Base-by-base conservation (phyloP, 2,797 vertebrate genomes). In the Pseudomugil gertrudae region DNA sequence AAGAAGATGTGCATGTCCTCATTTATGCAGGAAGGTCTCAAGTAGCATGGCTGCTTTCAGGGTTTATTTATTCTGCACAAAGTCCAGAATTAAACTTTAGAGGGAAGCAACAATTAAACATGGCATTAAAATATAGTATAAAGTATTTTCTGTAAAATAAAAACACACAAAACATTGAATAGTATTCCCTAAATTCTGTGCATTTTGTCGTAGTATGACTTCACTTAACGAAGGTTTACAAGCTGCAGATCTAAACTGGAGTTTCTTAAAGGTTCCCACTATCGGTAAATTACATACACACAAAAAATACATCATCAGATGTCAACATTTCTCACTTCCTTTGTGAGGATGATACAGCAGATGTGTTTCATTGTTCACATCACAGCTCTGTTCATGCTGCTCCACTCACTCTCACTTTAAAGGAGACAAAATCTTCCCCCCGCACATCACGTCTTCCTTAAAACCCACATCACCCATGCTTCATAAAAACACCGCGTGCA, bases 401-500 rank as follows among this genome's bases (percentile, higher is more conserved):
- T 71, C 5, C 4, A 23, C 57, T 74, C 38, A 30, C 26, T 58
- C 70, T 30, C 50, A 53, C 26, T 58, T 51, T 66, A 21, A 66
- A 54, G 43, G 30, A 66, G 50, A 59, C 35, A 53, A 43, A 56
- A 50, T 68, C 40, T 64, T 68, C 19, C 3, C 13, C 26, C 33
- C 7, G 11, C n/a, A 6, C 57, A 50, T 21, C 14, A 54, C 57
- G 77, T 69, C 27, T 58, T 63, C 14, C 15, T 58, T 40, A 32
- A 57, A 71, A 65, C 47, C 29, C 26, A 61, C 60, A 57, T 24
- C 66, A 43, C 57, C 57, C 3, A 48, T 63, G 55, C 35, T 38
- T 11, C 48, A 15, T 74, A 51, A 63, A 32, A 66, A 80, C 23
- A 59, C 48, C 15, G 55, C 51, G 66, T 36, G 40, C 48, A 53